These are phyloP conservation scores for Brachyopa scutellaris DNA, from an alignment of 2,888 invertebrate species.

Conservation along the genomic window DNA sequence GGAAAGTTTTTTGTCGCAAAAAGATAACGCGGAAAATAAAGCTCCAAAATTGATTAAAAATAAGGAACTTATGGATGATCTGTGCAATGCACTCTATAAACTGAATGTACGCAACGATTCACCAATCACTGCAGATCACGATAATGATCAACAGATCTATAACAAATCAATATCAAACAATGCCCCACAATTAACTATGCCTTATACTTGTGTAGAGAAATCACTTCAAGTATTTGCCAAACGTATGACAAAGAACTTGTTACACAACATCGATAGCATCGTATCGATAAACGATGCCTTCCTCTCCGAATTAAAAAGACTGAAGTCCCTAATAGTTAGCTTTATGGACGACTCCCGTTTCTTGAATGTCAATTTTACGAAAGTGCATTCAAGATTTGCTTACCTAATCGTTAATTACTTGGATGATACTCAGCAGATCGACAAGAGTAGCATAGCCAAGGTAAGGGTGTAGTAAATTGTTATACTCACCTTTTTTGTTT, in stretches of 20 bases:
- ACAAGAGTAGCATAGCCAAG: slow-evolving; percentile 75
- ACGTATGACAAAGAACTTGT: slow-evolving; percentile 86
- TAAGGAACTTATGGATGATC: slow-evolving; percentile 73
- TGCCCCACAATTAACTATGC: slow-evolving; percentile 77
- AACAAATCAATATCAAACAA: slow-evolving; percentile 61
- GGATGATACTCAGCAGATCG: slow-evolving; percentile 79
- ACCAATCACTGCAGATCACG: slow-evolving; percentile 19
- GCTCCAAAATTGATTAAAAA: slow-evolving; percentile 44
- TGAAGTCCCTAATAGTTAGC: slow-evolving; percentile 86
- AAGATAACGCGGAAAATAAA: slow-evolving; percentile 55
- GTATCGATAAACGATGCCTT: slow-evolving; percentile 84
- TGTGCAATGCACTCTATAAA: slow-evolving; percentile 73
- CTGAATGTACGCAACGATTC: slow-evolving; percentile 42
- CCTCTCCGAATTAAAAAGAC: slow-evolving; percentile 87
- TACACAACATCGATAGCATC: slow-evolving; percentile 84
- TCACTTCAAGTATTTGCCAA: slow-evolving; percentile 87
- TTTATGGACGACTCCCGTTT: slow-evolving; percentile 88
- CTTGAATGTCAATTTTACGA: slow-evolving; percentile 85
- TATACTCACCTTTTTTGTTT: neutral
- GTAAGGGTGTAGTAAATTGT: slow-evolving; percentile 13
- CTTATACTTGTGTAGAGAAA: slow-evolving; percentile 85
- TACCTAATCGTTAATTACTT: slow-evolving; percentile 85
- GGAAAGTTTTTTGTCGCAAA: slow-evolving; percentile 86
- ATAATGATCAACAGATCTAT: slow-evolving; percentile 40
- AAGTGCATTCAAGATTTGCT: slow-evolving; percentile 86